Evolutionary conservation across 2,888 invertebrate genomes (phyloP), one percentile per base, ranked within the genome.

Genomic region (Formica aserva): DNA sequence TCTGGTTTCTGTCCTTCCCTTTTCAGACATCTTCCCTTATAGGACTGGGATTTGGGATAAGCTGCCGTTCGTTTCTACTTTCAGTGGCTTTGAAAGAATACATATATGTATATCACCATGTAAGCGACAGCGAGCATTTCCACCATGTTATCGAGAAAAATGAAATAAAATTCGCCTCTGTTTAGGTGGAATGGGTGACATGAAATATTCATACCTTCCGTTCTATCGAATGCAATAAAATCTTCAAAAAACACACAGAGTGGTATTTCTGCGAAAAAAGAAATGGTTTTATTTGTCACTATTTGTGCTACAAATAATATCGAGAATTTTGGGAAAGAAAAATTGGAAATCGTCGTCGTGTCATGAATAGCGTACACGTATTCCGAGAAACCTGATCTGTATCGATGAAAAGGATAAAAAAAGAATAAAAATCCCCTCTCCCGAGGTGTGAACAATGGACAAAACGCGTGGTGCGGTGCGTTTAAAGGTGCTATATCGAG

Each of bases 401-500:
- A 63, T 38, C 38, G 29, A 29, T 69, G 48, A 45, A 57, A 76
- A 76, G 26, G 35, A 65, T 35, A 62, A 52, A 52, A 52, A 65
- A 32, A 35, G 62, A 62, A 26, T 18, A n/a, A 66, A 55, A 48
- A 35, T 0, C 15, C 13, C 15, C 52, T n/a, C n/a, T 6, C 13
- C 32, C 38, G 52, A 35, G 11, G 69, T 69, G 57, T 67, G 77
- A 77, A 77, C 41, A 77, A 41, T 78, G 22, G 69, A 77, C 38
- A 41, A 67, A 69, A 67, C 9, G 22, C 29, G 18, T 18, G 38
- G 3, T 66, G 26, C 41, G 13, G 2, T 41, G 35, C 66, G 8
- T 15, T 78, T 69, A 78, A 78, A 78, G 78, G 57, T 69, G 78
- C 57, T 22, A 29, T 57, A 32, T 67, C 57, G 13, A n/a, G 18